These are phyloP conservation scores for Osmoderma eremita DNA, from an alignment of 2,888 invertebrate species.

Conservation along the genomic window DNA sequence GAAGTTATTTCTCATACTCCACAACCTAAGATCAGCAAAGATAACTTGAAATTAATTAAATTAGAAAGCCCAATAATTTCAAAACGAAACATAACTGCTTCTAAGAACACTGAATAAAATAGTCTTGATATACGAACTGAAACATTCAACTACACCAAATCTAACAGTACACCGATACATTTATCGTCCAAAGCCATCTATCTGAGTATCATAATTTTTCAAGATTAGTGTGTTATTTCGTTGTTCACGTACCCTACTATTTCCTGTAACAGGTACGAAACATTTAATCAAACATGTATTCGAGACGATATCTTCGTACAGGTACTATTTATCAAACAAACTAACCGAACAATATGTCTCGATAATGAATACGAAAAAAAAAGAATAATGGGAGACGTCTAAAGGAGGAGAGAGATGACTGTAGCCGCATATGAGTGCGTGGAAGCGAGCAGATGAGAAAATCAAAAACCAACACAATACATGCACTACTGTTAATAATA, in stretches of 20 bases:
- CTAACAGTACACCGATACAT: slow-evolving; percentile 10
- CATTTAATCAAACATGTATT: slow-evolving; percentile 26
- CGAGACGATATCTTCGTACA: slow-evolving; percentile 17
- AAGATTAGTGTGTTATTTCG: slow-evolving; percentile 19
- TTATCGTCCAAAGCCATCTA: not conserved
- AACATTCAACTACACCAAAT: not conserved
- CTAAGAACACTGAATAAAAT: too few species aligned
- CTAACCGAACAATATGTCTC: slow-evolving; percentile 5
- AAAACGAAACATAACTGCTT: too few species aligned
- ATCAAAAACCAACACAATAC: slow-evolving; percentile 25
- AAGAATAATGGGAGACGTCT: slow-evolving; percentile 8
- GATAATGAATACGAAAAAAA: slow-evolving; percentile 13
- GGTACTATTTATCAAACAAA: slow-evolving; percentile 27
- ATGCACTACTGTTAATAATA: slow-evolving; percentile 32
- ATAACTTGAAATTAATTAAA: too few species aligned
- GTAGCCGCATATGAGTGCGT: not conserved
- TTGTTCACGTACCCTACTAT: slow-evolving; percentile 25
- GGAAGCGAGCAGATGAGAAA: not conserved
- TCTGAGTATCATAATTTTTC: slow-evolving; percentile 6
- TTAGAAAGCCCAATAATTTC: too few species aligned
- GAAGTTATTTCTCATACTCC: too few species aligned
- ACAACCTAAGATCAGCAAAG: too few species aligned
- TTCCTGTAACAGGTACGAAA: slow-evolving; percentile 10
- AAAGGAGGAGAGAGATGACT: not conserved
- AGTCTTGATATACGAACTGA: too few species aligned